These are phyloP conservation scores for Cochlearius cochlearius DNA, from an alignment of 2,113 vertebrate species.

Conservation along the genomic window DNA sequence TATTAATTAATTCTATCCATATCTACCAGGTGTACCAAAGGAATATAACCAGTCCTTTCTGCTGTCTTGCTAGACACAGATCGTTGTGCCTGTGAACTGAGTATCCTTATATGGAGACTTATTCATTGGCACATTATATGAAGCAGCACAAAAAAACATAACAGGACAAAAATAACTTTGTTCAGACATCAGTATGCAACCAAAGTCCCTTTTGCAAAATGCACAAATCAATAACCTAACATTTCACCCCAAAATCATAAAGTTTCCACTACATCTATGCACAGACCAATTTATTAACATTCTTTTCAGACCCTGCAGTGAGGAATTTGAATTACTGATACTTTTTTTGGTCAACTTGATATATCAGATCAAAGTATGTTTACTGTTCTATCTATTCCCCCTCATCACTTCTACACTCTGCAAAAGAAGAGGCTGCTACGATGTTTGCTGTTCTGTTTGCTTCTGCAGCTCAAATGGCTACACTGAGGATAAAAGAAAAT, in stretches of 20 bases:
- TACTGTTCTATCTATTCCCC: background rate
- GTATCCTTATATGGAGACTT: background rate
- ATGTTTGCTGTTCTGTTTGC: background rate
- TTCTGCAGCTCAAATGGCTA: background rate
- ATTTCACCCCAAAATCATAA: background rate
- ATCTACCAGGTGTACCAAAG: slow-evolving; percentile 56
- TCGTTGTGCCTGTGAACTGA: slow-evolving; percentile 2
- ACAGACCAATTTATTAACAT: background rate
- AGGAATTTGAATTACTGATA: background rate
- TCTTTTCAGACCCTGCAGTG: background rate
- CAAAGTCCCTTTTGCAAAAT: slow-evolving; percentile 1
- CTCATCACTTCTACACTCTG: background rate
- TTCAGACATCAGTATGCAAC: slow-evolving; percentile 44
- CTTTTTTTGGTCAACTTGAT: slow-evolving; percentile 5
- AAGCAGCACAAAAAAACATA: slow-evolving; percentile 26
- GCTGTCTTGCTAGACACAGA: background rate
- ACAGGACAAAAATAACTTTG: slow-evolving; percentile 51
- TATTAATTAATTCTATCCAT: slow-evolving; percentile 66
- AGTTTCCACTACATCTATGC: background rate
- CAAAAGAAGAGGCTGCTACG: background rate
- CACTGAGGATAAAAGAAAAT: background rate
- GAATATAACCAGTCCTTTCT: slow-evolving; percentile 21
- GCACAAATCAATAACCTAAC: background rate
- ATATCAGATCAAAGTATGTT: background rate
- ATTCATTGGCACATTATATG: background rate